Evolutionary conservation across 92 coral and sea anemone genomes (phyloP).

Genomic region (Heliopora coerulea): DNA sequence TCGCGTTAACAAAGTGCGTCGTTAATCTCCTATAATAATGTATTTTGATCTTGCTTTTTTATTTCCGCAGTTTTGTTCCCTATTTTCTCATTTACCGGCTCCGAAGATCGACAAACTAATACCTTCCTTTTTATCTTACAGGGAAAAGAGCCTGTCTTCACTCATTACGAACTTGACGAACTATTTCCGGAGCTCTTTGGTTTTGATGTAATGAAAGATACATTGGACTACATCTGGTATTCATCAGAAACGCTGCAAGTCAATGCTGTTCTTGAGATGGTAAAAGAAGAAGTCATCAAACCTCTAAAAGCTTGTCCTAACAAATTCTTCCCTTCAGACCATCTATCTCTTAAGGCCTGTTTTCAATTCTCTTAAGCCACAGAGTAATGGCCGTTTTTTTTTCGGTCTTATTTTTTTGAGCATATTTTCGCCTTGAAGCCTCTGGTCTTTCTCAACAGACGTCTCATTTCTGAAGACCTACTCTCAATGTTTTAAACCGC

Average conservation of each 20-base stretch:
- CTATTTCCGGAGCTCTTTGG: slow-evolving; percentile 5
- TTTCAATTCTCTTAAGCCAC: slow-evolving; percentile 48
- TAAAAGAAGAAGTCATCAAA: slow-evolving; percentile 48
- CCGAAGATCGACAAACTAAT: no score
- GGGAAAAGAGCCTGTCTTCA: slow-evolving; percentile 77
- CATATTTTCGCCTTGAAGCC: no score
- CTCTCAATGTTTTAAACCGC: no score
- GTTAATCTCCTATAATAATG: no score
- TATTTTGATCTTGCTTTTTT: no score
- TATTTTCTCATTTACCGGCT: no score
- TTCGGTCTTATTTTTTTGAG: no score
- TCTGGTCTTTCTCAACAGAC: no score
- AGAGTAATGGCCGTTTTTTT: no score
- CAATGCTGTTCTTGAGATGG: slow-evolving; percentile 54
- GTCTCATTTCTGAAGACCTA: no score
- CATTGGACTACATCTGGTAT: slow-evolving; percentile 73
- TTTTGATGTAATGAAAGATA: slow-evolving; percentile 41
- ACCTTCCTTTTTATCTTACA: slow-evolving; percentile 34
- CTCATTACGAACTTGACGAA: slow-evolving; percentile 50
- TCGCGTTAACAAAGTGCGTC: no score
- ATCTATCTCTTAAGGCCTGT: slow-evolving; percentile 68
- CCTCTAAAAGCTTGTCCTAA: slow-evolving; percentile 61
- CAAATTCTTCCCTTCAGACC: slow-evolving; percentile 68
- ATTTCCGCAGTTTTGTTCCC: no score
- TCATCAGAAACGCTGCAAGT: slow-evolving; percentile 56